A percentile compares a stretch with the other conserved stretches of the same genome.
Conservation (phyloP, 2,888 invertebrate species). For the Agrotis segetum region DNA sequence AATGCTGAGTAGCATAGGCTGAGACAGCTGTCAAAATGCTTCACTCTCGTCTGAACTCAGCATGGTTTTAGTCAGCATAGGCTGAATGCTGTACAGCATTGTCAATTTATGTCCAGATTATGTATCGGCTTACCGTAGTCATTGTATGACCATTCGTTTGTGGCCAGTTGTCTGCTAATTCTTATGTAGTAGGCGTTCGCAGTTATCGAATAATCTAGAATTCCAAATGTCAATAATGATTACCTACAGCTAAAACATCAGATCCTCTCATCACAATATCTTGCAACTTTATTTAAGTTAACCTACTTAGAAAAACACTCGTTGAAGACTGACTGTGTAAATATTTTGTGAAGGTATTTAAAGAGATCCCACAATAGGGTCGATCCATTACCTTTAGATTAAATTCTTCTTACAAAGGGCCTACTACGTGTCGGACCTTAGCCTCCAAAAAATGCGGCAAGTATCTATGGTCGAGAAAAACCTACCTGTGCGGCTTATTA, state of each 20-base stretch:
- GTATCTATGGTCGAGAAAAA: background rate
- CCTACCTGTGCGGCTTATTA: background rate
- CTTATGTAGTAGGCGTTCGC: background rate
- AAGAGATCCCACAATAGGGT: constrained; percentile 22
- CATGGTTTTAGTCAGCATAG: no score
- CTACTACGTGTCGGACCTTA: constrained; percentile 45
- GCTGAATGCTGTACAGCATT: no score
- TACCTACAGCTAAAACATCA: background rate
- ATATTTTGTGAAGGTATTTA: constrained; percentile 13
- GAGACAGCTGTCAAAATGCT: no score
- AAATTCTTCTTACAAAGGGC: constrained; percentile 53
- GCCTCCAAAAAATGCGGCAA: constrained; percentile 22
- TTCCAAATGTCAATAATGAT: background rate
- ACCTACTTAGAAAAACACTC: constrained; percentile 9
- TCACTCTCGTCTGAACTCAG: no score
- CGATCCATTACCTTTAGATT: constrained; percentile 47
- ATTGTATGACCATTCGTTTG: background rate
- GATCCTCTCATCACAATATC: background rate
- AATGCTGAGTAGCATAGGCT: no score
- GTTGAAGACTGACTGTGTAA: constrained; percentile 1
- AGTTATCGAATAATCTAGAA: background rate
- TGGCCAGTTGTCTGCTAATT: background rate
- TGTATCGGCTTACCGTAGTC: no score
- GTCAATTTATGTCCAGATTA: no score
- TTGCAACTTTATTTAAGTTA: background rate